These are phyloP conservation scores for Halcyon smyrnensis DNA, from an alignment of 2,797 vertebrate genomes.

Conservation along the genomic window DNA sequence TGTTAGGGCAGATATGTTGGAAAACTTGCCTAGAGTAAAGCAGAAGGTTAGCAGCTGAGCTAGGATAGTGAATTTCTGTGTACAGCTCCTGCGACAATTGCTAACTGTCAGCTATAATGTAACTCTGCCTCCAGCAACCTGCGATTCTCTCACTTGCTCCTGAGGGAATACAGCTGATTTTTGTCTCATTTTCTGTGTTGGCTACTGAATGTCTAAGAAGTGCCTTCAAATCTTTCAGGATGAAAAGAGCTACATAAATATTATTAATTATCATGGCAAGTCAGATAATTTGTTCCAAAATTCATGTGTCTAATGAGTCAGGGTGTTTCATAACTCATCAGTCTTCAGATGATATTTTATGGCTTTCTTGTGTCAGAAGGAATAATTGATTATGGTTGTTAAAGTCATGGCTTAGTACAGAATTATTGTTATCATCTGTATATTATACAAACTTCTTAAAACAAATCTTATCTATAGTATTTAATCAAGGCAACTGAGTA, in stretches of 20 bases:
- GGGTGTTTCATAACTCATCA: slow-evolving; percentile 33
- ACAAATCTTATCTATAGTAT: slow-evolving; percentile 3
- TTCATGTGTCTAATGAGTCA: slow-evolving; percentile 15
- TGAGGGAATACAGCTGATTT: neutral
- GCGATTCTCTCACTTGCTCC: neutral
- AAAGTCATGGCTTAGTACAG: neutral
- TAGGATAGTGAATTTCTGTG: neutral
- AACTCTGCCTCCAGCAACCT: neutral
- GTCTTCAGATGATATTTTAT: slow-evolving; percentile 28
- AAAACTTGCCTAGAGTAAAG: slow-evolving; percentile 10
- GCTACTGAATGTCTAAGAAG: neutral
- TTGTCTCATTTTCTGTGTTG: neutral
- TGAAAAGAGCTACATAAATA: neutral
- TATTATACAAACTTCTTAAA: slow-evolving; percentile 9
- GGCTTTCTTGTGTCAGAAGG: neutral
- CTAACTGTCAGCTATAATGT: neutral
- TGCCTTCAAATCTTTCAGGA: neutral
- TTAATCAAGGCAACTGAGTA: neutral
- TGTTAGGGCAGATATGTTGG: neutral
- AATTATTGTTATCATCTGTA: slow-evolving; percentile 11
- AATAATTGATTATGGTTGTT: neutral
- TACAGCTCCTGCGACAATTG: neutral
- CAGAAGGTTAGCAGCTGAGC: neutral
- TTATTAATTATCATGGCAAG: slow-evolving; percentile 15
- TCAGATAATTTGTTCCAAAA: slow-evolving; percentile 26